A percentile compares a stretch with the other conserved stretches of the same genome.
Conservation (phyloP, 1,140 invertebrate species). For the Tachypleus tridentatus region DNA sequence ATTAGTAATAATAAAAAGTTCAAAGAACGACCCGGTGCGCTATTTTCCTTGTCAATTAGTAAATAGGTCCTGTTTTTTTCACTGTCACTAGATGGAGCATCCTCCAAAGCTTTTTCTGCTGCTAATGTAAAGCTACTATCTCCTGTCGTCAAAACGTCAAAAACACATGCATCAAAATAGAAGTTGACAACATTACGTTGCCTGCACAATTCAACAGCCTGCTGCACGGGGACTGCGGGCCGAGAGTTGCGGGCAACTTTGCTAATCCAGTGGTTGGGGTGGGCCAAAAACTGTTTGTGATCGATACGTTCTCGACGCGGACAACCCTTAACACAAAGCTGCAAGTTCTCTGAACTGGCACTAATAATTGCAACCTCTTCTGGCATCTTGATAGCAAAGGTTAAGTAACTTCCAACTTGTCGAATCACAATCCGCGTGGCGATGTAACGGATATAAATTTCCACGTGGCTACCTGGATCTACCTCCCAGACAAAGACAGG, state of each 20-base stretch:
- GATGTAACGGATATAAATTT: slow-evolving; percentile 40
- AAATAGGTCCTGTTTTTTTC: too few species aligned
- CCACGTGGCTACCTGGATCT: slow-evolving; percentile 34
- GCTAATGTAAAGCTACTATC: slow-evolving; percentile 36
- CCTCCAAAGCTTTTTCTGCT: slow-evolving; percentile 37
- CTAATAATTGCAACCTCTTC: slow-evolving; percentile 31
- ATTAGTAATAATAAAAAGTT: too few species aligned
- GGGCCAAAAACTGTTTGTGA: slow-evolving; percentile 29
- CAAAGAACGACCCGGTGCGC: too few species aligned
- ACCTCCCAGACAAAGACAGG: slow-evolving; percentile 27
- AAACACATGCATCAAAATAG: slow-evolving; percentile 47
- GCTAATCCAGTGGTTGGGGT: slow-evolving; percentile 9
- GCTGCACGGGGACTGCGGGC: slow-evolving; percentile 14
- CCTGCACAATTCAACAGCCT: slow-evolving; percentile 32
- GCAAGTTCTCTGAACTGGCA: slow-evolving; percentile 26
- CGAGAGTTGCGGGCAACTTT: slow-evolving; percentile 24
- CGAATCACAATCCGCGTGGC: slow-evolving; percentile 39
- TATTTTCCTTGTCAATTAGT: too few species aligned
- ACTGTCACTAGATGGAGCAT: slow-evolving; percentile 22
- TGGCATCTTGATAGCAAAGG: slow-evolving; percentile 41
- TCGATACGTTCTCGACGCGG: slow-evolving; percentile 38
- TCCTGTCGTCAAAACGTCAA: slow-evolving; percentile 45
- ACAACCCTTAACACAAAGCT: slow-evolving; percentile 43
- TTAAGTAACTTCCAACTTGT: slow-evolving; percentile 40
- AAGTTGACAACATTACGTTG: slow-evolving; percentile 39